Conservation (phyloP, 2,113 vertebrate genomes). For the Callipepla californica region DNA sequence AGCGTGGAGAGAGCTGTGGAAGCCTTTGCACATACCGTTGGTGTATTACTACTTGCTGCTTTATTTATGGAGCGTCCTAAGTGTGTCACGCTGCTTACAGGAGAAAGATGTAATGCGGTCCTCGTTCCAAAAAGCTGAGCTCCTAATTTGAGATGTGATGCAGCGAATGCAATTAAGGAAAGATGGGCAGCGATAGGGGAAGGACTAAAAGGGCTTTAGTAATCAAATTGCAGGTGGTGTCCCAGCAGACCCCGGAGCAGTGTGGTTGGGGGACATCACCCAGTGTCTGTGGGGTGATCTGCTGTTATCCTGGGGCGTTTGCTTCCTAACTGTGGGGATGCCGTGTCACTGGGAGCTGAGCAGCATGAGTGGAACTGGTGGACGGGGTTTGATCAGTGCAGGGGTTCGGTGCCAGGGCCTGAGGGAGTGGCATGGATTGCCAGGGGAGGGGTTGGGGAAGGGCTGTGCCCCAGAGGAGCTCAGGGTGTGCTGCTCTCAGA, state of each 20-base stretch:
- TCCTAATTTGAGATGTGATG: slow-evolving; percentile 64
- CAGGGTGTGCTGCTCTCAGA: background rate
- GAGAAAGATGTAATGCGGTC: background rate
- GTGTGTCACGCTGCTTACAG: slow-evolving; percentile 25
- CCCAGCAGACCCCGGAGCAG: background rate
- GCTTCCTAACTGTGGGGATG: background rate
- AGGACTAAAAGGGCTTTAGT: slow-evolving; percentile 65
- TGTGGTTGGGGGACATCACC: background rate
- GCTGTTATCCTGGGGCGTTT: background rate
- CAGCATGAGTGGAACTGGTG: background rate
- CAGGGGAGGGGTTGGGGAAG: no score
- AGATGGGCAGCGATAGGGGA: slow-evolving; percentile 67
- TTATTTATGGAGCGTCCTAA: slow-evolving; percentile 23
- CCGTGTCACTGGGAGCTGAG: background rate
- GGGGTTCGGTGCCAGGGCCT: background rate
- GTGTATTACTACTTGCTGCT: slow-evolving; percentile 31
- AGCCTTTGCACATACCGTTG: slow-evolving; percentile 42
- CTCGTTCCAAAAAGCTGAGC: slow-evolving; percentile 56
- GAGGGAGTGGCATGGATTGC: background rate
- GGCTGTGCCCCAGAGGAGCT: background rate
- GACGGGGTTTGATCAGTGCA: background rate
- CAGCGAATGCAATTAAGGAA: slow-evolving; percentile 68
- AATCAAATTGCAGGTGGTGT: slow-evolving; percentile 39
- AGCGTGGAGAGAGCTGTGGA: background rate
- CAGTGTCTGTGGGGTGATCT: background rate